These are phyloP conservation scores for Ormyrus thymus DNA, from an alignment of 2,888 invertebrate genomes.

Conservation along the genomic window DNA sequence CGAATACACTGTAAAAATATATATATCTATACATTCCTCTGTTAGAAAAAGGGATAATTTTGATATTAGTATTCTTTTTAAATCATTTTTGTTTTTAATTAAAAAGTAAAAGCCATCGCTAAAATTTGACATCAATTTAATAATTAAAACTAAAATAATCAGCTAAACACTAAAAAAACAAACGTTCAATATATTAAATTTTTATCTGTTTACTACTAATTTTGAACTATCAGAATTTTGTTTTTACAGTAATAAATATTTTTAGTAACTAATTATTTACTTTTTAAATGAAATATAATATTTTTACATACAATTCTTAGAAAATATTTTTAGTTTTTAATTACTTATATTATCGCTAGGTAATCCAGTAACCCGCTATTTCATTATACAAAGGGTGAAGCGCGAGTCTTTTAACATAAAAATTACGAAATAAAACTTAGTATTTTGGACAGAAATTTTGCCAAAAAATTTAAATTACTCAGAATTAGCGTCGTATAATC, in stretches of 20 bases:
- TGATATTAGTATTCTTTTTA: conserved; percentile 38
- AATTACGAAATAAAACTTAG: conserved; percentile 11
- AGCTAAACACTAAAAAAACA: conserved; percentile 37
- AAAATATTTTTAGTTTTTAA: conserved; percentile 29
- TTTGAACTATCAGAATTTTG: conserved; percentile 50
- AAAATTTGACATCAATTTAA: conserved; percentile 36
- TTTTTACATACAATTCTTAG: conserved; percentile 8
- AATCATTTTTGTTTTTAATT: conserved; percentile 44
- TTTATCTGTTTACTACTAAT: conserved; percentile 48
- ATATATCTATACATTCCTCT: conserved; percentile 40
- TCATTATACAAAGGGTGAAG: conserved; percentile 30
- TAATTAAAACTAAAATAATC: conserved; percentile 44
- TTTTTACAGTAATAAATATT: conserved; percentile 48
- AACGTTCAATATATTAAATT: conserved; percentile 53
- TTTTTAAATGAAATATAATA: conserved; percentile 31
- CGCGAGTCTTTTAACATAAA: conserved; percentile 23
- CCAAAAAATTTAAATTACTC: not conserved
- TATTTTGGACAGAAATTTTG: conserved; percentile 4
- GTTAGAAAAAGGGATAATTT: conserved; percentile 45
- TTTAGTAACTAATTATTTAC: conserved; percentile 42
- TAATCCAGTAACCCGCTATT: conserved; percentile 11
- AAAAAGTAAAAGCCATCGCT: conserved; percentile 34
- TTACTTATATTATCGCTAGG: conserved; percentile 22
- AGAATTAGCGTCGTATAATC: conserved; percentile 17
- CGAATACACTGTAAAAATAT: conserved; percentile 48